These are phyloP conservation scores for Entelurus aequoreus DNA, from an alignment of 2,113 vertebrate species.

Conservation along the genomic window DNA sequence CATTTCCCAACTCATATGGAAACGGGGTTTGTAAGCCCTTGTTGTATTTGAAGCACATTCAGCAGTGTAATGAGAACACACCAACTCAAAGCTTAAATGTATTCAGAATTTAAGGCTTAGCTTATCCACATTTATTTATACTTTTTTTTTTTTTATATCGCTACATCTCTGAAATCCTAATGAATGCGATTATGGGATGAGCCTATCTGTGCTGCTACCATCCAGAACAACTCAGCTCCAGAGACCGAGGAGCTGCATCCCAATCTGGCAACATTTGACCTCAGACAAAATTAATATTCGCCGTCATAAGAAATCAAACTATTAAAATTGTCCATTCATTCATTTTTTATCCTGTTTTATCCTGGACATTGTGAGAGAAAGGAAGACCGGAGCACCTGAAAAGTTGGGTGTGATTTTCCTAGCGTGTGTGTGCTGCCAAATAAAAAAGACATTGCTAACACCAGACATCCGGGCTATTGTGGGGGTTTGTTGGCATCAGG, in stretches of 20 bases:
- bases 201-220: conserved; percentile 27
- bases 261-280: background rate
- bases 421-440: too few species aligned
- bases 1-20: too few species aligned
- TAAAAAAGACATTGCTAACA: too few species aligned
- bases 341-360: background rate
- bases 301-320: background rate
- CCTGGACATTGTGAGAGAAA: too few species aligned
- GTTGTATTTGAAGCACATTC: conserved; percentile 33
- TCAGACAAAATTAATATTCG: background rate
- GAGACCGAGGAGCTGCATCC: conserved; percentile 5
- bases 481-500: too few species aligned
- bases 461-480: too few species aligned
- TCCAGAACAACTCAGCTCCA: conserved; percentile 16
- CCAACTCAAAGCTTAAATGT: conserved; percentile 30
- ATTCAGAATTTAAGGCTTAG: conserved; percentile 29
- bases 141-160: conserved; percentile 28
- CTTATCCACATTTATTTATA: conserved; percentile 18
- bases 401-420: too few species aligned
- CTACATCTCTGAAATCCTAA: conserved; percentile 38
- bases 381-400: too few species aligned
- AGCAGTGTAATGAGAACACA: conserved; percentile 37
- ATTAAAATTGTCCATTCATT: background rate
- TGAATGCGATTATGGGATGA: conserved; percentile 30
- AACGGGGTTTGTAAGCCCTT: too few species aligned